These are phyloP conservation scores for Cheilosia grossa DNA, from an alignment of 2,888 invertebrate genomes.

Conservation along the genomic window DNA sequence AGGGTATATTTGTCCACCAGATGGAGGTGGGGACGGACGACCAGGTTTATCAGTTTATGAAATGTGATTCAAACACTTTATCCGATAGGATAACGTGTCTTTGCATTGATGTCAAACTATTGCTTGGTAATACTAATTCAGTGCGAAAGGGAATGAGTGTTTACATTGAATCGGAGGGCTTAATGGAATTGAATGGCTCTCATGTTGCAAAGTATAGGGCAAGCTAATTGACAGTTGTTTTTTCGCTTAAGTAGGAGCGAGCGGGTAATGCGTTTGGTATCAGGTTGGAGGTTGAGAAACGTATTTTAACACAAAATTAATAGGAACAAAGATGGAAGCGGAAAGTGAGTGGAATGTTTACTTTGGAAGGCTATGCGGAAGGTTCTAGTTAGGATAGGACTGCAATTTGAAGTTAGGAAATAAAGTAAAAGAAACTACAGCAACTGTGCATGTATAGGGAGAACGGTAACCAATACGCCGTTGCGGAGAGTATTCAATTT, in stretches of 20 bases:
- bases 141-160: slow-evolving; percentile 7
- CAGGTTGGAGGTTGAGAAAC: neutral
- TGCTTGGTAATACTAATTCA: neutral
- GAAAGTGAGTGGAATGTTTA: no score
- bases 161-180: slow-evolving; percentile 43
- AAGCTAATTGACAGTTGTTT: slow-evolving; percentile 32
- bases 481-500: no score
- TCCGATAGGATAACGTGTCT: slow-evolving; percentile 28
- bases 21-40: neutral
- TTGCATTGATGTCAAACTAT: slow-evolving; percentile 29
- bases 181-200: slow-evolving; percentile 50
- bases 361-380: no score
- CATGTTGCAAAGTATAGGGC: slow-evolving; percentile 23
- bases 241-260: slow-evolving; percentile 2
- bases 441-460: no score
- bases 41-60: slow-evolving; percentile 10
- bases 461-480: no score
- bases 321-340: neutral
- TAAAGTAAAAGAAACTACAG: no score
- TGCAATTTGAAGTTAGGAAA: no score
- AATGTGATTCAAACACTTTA: slow-evolving; percentile 44
- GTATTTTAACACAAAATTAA: slow-evolving; percentile 3
- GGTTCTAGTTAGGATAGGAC: no score
- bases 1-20: neutral
- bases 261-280: slow-evolving; percentile 3